Percentiles rank a stretch among this genome's conserved stretches.
phyloP scores from a whole-genome alignment of 1,140 invertebrate species.

The Phymastichus coffea region DNA sequence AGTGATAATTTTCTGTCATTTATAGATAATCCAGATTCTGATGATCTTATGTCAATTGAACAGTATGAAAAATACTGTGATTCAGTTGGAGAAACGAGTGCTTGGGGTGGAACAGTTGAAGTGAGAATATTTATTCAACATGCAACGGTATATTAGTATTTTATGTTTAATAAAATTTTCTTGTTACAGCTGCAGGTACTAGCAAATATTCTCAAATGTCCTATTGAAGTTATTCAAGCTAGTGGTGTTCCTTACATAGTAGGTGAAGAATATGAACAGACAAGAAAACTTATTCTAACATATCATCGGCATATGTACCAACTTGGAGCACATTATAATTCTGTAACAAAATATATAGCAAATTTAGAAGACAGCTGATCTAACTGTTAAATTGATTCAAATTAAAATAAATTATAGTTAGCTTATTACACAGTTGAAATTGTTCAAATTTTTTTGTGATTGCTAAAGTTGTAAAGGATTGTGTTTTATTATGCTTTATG shows the following conservation, averaged over 20 bases:
- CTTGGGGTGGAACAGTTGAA: conserved; percentile 94
- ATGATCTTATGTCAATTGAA: conserved; percentile 69
- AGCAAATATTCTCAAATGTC: conserved; percentile 73
- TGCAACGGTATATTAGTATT: no score
- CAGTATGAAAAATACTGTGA: conserved; percentile 86
- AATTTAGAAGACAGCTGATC: conserved; percentile 46
- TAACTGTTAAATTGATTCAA: conserved; percentile 27
- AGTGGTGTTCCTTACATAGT: conserved; percentile 73
- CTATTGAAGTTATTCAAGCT: conserved; percentile 89
- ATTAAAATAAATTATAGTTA: conserved; percentile 28
- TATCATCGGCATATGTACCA: conserved; percentile 91
- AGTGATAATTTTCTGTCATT: conserved; percentile 87
- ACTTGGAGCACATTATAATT: conserved; percentile 96
- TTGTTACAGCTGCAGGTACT: conserved; percentile 70
- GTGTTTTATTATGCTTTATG: not conserved
- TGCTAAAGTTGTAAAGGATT: not conserved
- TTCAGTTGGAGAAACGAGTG: conserved; percentile 74
- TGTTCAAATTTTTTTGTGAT: not conserved
- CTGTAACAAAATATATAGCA: conserved; percentile 61
- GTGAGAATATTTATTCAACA: no score
- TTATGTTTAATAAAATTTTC: conserved; percentile 14
- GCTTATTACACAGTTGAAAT: conserved; percentile 13
- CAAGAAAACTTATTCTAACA: conserved; percentile 68
- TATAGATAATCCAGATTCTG: conserved; percentile 75
- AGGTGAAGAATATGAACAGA: conserved; percentile 68